phyloP scores from a whole-genome alignment of 2,797 vertebrate genomes.

The Crenuchus spilurus region DNA sequence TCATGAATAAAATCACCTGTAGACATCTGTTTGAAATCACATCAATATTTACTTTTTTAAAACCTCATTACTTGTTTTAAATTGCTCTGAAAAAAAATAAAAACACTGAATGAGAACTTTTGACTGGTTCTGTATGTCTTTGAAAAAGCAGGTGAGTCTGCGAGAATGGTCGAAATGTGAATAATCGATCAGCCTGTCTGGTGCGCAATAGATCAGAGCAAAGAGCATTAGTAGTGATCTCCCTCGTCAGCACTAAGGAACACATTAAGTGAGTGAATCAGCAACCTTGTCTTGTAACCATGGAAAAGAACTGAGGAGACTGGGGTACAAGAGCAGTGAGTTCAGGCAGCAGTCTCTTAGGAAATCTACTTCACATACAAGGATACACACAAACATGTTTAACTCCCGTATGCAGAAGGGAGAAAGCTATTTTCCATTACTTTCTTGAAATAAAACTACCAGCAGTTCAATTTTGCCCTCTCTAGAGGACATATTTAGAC shows the following conservation, averaged over 20 bases:
- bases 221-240: background rate
- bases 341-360: slow-evolving; percentile 67
- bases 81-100: no score
- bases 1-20: no score
- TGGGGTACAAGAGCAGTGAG: slow-evolving; percentile 41
- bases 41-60: no score
- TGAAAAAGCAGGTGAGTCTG: background rate
- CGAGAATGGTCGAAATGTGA: background rate
- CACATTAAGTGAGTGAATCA: slow-evolving; percentile 79
- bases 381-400: background rate
- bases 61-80: no score
- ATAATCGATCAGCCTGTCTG: slow-evolving; percentile 1
- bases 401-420: no score
- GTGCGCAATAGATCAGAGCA: background rate
- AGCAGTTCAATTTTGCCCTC: no score
- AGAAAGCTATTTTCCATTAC: no score
- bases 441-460: no score
- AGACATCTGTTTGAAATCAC: no score
- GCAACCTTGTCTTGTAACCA: slow-evolving; percentile 80
- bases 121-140: no score
- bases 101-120: no score
- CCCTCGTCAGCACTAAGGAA: slow-evolving; percentile 32
- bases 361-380: slow-evolving; percentile 65
- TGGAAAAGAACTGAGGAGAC: slow-evolving; percentile 71
- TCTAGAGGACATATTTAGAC: no score